Evolutionary conservation across 2,797 vertebrate genomes (phyloP).

Genomic region (Pempheris klunzingeri): DNA sequence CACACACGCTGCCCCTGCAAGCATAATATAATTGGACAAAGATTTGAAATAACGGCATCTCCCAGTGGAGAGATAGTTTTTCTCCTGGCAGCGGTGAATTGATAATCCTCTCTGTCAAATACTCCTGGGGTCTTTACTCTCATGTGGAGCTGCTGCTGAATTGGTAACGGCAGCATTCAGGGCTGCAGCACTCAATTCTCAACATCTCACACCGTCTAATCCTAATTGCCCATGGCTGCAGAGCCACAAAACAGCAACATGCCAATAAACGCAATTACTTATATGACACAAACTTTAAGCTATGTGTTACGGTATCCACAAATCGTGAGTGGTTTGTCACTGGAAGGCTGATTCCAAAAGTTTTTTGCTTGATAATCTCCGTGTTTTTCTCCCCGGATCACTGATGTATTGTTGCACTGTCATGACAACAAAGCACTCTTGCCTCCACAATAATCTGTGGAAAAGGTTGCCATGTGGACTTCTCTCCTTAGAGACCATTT

Average conservation of each 20-base stretch:
- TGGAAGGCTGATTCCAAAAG: constrained; percentile 23
- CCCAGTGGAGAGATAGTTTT: constrained; percentile 63
- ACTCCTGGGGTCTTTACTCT: constrained; percentile 61
- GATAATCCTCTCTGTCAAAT: constrained; percentile 74
- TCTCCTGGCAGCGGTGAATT: constrained; percentile 72
- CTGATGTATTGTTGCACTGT: constrained; percentile 26
- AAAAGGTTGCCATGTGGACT: constrained; percentile 29
- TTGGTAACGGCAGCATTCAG: constrained; percentile 40
- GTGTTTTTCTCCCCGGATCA: not conserved
- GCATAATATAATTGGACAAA: constrained; percentile 75
- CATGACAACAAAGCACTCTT: constrained; percentile 40
- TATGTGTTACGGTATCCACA: constrained; percentile 26
- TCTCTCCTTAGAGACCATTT: constrained; percentile 45
- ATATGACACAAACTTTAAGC: constrained; percentile 41
- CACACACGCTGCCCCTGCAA: constrained; percentile 32
- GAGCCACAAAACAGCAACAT: constrained; percentile 52
- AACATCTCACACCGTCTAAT: constrained; percentile 58
- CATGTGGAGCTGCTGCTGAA: constrained; percentile 53
- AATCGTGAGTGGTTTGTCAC: constrained; percentile 23
- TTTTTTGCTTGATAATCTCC: constrained; percentile 31
- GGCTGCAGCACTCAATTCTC: constrained; percentile 41
- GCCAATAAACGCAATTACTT: constrained; percentile 65
- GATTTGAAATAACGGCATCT: constrained; percentile 74
- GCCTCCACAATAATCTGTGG: constrained; percentile 19
- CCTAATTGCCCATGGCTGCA: constrained; percentile 54